Evolutionary conservation across 2,888 invertebrate genomes (phyloP).

Genomic region (Phortica okadai): DNA sequence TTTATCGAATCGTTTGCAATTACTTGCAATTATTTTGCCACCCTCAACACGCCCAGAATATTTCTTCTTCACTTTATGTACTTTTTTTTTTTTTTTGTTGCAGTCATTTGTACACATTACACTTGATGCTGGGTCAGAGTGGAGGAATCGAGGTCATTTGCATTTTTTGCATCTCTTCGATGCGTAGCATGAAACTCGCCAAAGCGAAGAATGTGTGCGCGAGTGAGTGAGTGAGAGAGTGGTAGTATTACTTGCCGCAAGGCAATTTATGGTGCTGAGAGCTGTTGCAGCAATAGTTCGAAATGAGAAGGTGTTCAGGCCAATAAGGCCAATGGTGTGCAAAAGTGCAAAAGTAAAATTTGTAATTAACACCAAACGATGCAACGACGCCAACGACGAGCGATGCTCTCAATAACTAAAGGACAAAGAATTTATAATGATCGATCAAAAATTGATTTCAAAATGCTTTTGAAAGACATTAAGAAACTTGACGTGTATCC

Average conservation of each 20-base stretch:
- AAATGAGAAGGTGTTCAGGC: neutral
- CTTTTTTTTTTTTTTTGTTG: neutral
- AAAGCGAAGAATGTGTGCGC: neutral
- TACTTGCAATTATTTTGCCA: constrained; percentile 29
- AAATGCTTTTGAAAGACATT: no score
- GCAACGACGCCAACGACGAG: neutral
- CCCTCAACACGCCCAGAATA: neutral
- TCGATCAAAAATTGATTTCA: no score
- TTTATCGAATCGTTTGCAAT: constrained; percentile 20
- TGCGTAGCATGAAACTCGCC: constrained; percentile 16
- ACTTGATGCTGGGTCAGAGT: neutral
- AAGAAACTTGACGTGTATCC: no score
- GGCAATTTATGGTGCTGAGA: neutral
- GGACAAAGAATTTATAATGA: no score
- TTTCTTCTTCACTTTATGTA: neutral
- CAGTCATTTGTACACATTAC: neutral
- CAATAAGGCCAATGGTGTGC: neutral
- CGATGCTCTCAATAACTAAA: neutral
- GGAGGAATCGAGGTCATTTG: constrained; percentile 25
- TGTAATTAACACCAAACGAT: constrained; percentile 21
- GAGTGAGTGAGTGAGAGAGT: neutral
- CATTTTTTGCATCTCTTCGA: constrained; percentile 25
- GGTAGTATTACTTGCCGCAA: neutral
- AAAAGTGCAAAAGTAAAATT: constrained; percentile 29
- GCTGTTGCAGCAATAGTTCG: no score